Evolutionary conservation across 2,888 invertebrate genomes (phyloP).

Genomic region (Conops quadrifasciatus): DNA sequence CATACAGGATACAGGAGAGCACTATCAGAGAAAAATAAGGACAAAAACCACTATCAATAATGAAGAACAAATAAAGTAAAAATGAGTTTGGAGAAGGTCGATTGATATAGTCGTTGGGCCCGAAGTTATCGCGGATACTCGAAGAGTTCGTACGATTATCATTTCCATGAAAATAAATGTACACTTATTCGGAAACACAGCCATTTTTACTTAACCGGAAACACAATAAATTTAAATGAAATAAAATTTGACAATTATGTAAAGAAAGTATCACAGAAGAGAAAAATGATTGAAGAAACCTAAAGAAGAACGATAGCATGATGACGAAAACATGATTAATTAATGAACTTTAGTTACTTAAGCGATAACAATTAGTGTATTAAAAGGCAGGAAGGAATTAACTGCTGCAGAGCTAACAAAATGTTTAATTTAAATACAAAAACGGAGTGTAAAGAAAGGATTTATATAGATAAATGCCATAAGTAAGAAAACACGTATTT

Average conservation of each 20-base stretch:
- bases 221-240: not conserved
- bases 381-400: constrained; percentile 1
- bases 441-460: constrained; percentile 18
- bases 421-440: constrained; percentile 2
- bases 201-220: constrained; percentile 3
- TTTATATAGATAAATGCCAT: not conserved
- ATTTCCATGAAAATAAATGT: constrained; percentile 14
- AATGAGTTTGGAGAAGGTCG: not conserved
- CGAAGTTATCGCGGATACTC: not conserved
- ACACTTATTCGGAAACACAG: not conserved
- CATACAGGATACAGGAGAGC: not conserved
- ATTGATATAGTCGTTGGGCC: too few relatives aligned
- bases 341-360: constrained; percentile 6
- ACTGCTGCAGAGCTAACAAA: constrained; percentile 10
- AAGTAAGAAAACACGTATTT: not conserved
- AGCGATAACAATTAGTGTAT: constrained; percentile 4
- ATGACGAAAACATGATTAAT: constrained; percentile 10
- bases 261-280: not conserved
- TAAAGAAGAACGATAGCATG: constrained; percentile 2
- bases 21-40: not conserved
- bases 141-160: constrained; percentile 1
- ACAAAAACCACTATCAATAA: too few relatives aligned
- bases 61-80: not conserved
- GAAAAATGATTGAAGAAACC: too few relatives aligned
- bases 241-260: constrained; percentile 11